Conservation (phyloP, 2,888 invertebrate species). For the Melanophora roralis region DNA sequence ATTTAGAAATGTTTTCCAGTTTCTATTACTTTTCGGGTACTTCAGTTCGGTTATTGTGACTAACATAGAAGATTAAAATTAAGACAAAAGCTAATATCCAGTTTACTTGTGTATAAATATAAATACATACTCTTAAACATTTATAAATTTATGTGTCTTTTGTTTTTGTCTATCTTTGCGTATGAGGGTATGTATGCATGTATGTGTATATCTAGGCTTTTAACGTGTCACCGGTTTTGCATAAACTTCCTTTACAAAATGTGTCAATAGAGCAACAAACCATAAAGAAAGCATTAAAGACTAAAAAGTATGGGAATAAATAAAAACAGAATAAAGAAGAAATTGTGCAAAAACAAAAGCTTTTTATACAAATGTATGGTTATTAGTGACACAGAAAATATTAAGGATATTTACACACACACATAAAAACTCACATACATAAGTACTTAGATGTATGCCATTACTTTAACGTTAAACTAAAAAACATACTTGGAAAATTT, state of each 20-base stretch:
- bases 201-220: not conserved
- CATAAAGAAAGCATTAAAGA: not conserved
- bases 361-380: constrained; percentile 37
- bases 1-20: not conserved
- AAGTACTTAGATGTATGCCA: not conserved
- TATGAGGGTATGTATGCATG: not conserved
- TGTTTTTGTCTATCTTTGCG: constrained; percentile 36
- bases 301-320: not conserved
- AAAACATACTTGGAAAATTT: not conserved
- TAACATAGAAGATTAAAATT: constrained; percentile 19
- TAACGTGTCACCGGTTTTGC: constrained; percentile 37
- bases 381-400: constrained; percentile 45
- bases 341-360: not conserved
- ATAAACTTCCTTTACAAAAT: constrained; percentile 47
- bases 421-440: not conserved
- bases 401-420: constrained; percentile 5
- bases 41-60: not conserved
- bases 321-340: not conserved
- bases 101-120: not conserved
- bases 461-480: not conserved
- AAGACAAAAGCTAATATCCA: constrained; percentile 10
- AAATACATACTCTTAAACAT: not conserved
- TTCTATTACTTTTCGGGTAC: not conserved
- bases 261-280: constrained; percentile 51
- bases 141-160: not conserved